Base-by-base conservation (phyloP, 2,888 invertebrate genomes). In the Polia nebulosa region DNA sequence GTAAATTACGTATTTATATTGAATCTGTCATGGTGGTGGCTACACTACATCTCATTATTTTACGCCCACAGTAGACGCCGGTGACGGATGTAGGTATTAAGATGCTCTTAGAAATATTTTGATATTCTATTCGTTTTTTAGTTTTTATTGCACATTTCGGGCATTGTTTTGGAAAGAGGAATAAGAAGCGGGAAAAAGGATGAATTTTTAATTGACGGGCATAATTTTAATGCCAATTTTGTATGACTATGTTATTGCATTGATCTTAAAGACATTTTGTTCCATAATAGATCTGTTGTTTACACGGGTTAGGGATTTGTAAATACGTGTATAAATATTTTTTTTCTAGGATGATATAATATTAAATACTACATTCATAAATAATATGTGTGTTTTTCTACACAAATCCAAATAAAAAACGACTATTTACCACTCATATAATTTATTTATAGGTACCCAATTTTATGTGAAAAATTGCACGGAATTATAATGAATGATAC, bases 271-370 rank as follows among this genome's bases (percentile, higher is more conserved):
- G 67, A 78, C 64, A 75, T 76, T 68, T 55, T 69, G 73, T 71
- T 79, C 61, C 70, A 67, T 69, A 73, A 60, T 76, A 87, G 88
- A 89, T 88, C 86, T 88, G 85, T 41, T 82, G n/a, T n/a, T 83
- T 73, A 81, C 72, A 79, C 36, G 84, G 81, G 69, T 79, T 82
- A 85, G 83, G 85, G 76, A 82, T 80, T 85, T 89, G 88, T 90
- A 90, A 89, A 90, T 83, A 83, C 71, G 55, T 83, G 81, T 83
- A 83, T 81, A 82, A 78, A 78, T 89, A 71, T 78, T 72, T 81
- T 59, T 74, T 83, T 81, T 80, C 22, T 83, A 83, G 81, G 70
- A 74, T 83, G 72, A 73, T 76, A 62, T 77, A 81, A 62, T 77
- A 81, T 70, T 82, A 82, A 80, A 80, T 78, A 76, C 77, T 80